These are phyloP conservation scores for Dicrurus megarhynchus DNA, from an alignment of 2,113 vertebrate species.

Conservation along the genomic window DNA sequence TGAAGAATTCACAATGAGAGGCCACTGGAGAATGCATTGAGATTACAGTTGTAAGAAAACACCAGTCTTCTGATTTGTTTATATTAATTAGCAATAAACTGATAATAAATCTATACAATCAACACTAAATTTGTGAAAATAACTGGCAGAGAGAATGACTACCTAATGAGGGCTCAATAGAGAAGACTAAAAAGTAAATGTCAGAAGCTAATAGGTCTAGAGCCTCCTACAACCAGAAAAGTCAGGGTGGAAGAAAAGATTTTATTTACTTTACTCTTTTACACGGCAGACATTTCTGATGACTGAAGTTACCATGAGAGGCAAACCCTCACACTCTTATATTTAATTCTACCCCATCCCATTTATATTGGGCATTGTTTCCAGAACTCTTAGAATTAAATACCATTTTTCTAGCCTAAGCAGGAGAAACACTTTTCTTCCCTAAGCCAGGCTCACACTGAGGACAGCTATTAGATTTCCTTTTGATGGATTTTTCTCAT, in stretches of 20 bases:
- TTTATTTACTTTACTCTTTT: neutral
- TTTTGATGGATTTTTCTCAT: slow-evolving; percentile 21
- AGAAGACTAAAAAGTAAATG: neutral
- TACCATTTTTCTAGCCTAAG: neutral
- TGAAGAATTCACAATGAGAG: neutral
- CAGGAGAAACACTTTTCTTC: neutral
- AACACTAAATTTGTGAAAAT: neutral
- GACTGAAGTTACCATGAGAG: neutral
- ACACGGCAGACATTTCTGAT: neutral
- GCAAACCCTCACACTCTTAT: neutral
- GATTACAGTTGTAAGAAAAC: neutral
- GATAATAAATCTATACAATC: neutral
- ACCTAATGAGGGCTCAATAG: neutral
- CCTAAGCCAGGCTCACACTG: neutral
- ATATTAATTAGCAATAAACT: neutral
- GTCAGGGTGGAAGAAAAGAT: neutral
- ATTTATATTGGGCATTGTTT: neutral
- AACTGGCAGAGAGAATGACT: neutral
- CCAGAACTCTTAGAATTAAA: neutral
- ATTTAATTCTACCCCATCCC: neutral
- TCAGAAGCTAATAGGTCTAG: neutral
- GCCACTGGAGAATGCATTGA: neutral
- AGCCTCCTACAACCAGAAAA: neutral
- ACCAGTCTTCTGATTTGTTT: neutral
- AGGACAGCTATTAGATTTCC: neutral